Evolutionary conservation across 2,888 invertebrate genomes (phyloP).

Genomic region (Alloplasta piceator): DNA sequence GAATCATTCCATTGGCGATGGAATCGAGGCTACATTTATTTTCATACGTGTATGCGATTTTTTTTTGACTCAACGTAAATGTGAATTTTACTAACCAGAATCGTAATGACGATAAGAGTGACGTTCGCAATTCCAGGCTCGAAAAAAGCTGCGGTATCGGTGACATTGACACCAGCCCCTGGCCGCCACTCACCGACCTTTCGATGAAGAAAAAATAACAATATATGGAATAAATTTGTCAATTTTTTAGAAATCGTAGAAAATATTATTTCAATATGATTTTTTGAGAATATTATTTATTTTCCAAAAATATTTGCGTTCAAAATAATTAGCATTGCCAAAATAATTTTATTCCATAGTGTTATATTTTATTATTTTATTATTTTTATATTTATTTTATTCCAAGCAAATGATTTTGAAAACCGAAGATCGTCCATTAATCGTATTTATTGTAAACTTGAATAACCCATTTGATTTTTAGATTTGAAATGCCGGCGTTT

Average conservation of each 20-base stretch:
- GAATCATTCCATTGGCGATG: background rate
- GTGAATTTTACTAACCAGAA: conserved; percentile 86
- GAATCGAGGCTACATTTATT: conserved; percentile 7
- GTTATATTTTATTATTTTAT: no score
- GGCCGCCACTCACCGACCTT: conserved; percentile 90
- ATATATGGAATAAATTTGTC: background rate
- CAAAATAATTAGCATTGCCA: no score
- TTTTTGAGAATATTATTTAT: no score
- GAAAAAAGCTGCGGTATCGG: conserved; percentile 89
- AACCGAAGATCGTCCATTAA: no score
- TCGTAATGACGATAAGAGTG: conserved; percentile 90
- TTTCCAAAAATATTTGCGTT: no score
- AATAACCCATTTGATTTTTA: no score
- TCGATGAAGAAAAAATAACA: background rate
- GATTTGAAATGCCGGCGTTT: no score
- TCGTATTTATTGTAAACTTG: no score
- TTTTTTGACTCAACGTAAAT: background rate
- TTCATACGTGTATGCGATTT: conserved; percentile 1
- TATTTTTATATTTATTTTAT: no score
- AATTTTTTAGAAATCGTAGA: background rate
- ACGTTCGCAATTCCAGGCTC: conserved; percentile 90
- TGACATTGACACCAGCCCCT: conserved; percentile 88
- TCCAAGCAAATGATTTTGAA: no score
- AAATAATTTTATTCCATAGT: no score
- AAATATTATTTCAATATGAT: background rate